Base-by-base conservation (phyloP, 2,888 invertebrate genomes). In the Temnothorax ravouxi region DNA sequence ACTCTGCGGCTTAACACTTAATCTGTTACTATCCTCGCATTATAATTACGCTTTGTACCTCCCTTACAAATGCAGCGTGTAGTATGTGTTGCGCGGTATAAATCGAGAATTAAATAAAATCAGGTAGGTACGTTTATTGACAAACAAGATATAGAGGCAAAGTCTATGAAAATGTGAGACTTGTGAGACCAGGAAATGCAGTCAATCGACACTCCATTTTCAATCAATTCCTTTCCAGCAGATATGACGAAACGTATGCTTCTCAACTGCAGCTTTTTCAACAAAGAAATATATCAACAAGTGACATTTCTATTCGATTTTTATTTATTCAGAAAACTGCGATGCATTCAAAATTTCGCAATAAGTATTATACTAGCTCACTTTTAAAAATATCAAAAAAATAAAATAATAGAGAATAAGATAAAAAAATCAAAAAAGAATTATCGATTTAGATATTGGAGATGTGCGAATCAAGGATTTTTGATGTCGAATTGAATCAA, bases 101-200 rank as follows among this genome's bases (percentile, higher is more conserved):
- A 25, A n/a, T 69, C 52, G 34, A 34, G 34, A 69, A 50, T n/a
- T 50, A 69, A 69, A 69, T 34, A n/a, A 69, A 50, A 50, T 34
- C 50, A 29, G 29, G 29, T 34, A 44, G 18, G 18, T 34, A 13
- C 50, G 50, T 69, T n/a, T 69, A 67, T 67, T 67, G 50, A 54
- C 69, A 71, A 52, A 71, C 38, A 9, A 21, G n/a, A 52, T 38
- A 38, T 15, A 54, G 13, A 38, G 71, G 38, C 21, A 52, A 52
- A 52, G 34, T 34, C 34, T 34, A 34, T 34, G 34, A 34, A 34
- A 34, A 54, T 34, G 8, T 21, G 38, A 21, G 13, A 21, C 4
- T 29, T n/a, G 38, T 52, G 34, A 29, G 21, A 50, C 21, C n/a
- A 38, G 21, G 11, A 21, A 29, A 54, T 6, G 34, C 34, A 34